These are phyloP conservation scores for Eunapius fragilis DNA, from an alignment of 37 sponge, comb jelly and placozoan species.

Conservation along the genomic window DNA sequence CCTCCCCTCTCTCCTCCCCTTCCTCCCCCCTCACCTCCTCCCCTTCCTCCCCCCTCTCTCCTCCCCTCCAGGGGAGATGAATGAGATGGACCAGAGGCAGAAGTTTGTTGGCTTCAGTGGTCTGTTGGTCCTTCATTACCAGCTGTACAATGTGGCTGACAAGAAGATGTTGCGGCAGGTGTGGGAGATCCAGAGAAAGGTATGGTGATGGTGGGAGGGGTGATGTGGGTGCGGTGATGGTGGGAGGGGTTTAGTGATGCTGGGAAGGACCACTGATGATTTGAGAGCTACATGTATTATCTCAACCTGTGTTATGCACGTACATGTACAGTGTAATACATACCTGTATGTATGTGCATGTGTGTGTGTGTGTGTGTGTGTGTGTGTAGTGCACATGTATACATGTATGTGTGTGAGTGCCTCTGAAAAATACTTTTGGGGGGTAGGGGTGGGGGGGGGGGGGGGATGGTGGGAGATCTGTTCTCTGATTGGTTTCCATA, in stretches of 20 bases:
- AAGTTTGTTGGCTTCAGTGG: conserved; percentile 75
- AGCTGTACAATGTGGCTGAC: conserved; percentile 70
- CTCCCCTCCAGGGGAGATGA: conserved; percentile 26
- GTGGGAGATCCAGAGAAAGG: conserved; percentile 93
- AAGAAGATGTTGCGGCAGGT: conserved; percentile 73
- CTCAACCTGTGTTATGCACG: too few species aligned
- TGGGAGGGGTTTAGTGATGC: not conserved
- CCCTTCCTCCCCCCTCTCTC: too few species aligned
- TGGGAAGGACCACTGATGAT: not conserved
- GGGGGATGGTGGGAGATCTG: too few species aligned
- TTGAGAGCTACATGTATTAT: too few species aligned
- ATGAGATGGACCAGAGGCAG: conserved; percentile 69
- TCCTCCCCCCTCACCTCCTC: too few species aligned
- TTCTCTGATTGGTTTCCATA: too few species aligned
- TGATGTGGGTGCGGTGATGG: not conserved
- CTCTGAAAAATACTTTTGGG: too few species aligned
- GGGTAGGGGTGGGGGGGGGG: too few species aligned
- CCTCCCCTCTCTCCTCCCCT: too few species aligned
- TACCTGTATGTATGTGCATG: not conserved
- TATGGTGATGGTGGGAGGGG: not conserved
- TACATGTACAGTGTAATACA: not conserved
- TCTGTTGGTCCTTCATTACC: conserved; percentile 72
- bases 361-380: too few species aligned
- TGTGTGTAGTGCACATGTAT: too few species aligned
- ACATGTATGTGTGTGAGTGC: not conserved